Conservation (phyloP, 2,888 invertebrate species). For the Mylabris sibirica region DNA sequence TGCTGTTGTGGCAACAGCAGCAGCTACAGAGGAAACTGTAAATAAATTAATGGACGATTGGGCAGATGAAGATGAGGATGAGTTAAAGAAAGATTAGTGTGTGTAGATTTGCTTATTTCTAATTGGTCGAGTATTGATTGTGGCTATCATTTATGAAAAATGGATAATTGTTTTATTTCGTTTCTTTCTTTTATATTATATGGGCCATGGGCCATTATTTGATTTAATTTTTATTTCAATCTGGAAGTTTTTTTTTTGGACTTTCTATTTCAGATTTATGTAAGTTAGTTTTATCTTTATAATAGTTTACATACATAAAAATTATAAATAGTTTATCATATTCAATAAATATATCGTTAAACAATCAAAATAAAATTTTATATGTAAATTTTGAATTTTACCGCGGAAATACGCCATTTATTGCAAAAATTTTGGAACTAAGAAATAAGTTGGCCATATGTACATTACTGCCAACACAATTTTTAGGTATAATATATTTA, state of each 20-base stretch:
- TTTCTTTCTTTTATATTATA: not conserved
- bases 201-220: not conserved
- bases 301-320: not conserved
- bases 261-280: not conserved
- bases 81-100: constrained; percentile 11
- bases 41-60: constrained; percentile 61
- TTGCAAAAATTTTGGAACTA: no score
- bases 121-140: no score
- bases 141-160: not conserved
- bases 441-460: no score
- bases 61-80: constrained; percentile 60
- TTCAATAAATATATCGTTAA: not conserved
- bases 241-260: not conserved
- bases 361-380: not conserved
- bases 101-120: no score
- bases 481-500: no score
- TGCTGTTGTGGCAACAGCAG: no score
- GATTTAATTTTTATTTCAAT: not conserved
- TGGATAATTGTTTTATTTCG: not conserved
- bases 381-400: no score
- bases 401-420: no score
- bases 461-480: no score
- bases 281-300: not conserved
- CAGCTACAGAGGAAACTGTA: constrained; percentile 51
- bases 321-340: not conserved